Conservation (phyloP, 2,888 invertebrate genomes). For the Leptopterna dolabrata region DNA sequence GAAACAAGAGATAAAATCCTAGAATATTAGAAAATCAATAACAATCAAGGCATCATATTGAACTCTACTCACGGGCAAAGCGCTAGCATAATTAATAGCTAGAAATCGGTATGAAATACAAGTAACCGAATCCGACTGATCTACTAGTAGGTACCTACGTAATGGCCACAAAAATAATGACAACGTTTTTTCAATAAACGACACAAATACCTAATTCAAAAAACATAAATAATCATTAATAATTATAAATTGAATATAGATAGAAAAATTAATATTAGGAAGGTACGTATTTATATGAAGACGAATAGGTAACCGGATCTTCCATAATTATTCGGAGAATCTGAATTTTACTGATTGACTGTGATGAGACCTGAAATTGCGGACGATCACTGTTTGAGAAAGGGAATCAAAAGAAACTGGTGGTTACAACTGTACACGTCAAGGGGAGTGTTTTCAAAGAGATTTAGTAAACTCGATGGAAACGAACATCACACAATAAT, state of each 20-base stretch:
- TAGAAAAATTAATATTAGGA: background rate
- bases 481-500: slow-evolving; percentile 39
- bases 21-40: background rate
- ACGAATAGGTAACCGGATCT: background rate
- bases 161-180: slow-evolving; percentile 15
- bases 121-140: background rate
- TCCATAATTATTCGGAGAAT: slow-evolving; percentile 15
- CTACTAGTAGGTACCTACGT: background rate
- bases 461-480: background rate
- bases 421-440: background rate
- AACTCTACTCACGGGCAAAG: slow-evolving; percentile 48
- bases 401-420: background rate
- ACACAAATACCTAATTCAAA: slow-evolving; percentile 30
- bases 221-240: background rate
- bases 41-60: background rate
- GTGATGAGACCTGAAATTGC: background rate
- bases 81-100: slow-evolving; percentile 36
- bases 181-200: background rate
- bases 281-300: slow-evolving; percentile 4
- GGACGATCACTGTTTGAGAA: background rate
- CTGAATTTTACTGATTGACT: background rate
- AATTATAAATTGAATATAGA: background rate
- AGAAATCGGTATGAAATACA: background rate
- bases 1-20: background rate
- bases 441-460: background rate